These are phyloP conservation scores for Fragum whitleyi DNA, from an alignment of 2,888 invertebrate species.

Conservation along the genomic window DNA sequence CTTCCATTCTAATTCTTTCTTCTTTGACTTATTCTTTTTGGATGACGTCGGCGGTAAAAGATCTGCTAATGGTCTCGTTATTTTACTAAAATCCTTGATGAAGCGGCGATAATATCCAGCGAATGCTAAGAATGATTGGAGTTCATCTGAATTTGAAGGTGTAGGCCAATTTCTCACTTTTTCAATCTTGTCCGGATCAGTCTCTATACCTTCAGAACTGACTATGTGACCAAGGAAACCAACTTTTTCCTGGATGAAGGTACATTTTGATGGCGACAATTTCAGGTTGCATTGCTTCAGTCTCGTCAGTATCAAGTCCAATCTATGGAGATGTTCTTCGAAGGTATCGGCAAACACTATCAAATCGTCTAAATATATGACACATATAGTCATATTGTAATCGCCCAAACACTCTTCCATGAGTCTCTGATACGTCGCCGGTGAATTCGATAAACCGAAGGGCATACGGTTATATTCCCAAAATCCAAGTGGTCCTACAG, in stretches of 20 bases:
- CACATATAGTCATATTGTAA: slow-evolving; percentile 2
- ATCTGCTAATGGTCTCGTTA: no score
- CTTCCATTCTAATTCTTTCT: no score
- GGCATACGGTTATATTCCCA: slow-evolving; percentile 2
- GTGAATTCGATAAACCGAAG: background rate
- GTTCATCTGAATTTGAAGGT: no score
- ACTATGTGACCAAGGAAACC: background rate
- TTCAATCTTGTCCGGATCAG: no score
- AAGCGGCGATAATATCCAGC: no score
- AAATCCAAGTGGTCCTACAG: slow-evolving; percentile 7
- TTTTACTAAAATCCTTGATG: no score
- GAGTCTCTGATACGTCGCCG: slow-evolving; percentile 2
- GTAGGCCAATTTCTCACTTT: no score
- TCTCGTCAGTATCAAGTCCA: background rate
- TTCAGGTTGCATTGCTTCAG: background rate
- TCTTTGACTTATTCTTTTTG: no score
- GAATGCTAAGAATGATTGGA: no score
- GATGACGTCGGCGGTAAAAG: no score
- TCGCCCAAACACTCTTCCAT: slow-evolving; percentile 7
- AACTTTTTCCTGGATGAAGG: background rate
- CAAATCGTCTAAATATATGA: slow-evolving; percentile 15
- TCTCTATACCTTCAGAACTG: no score
- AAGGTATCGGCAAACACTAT: background rate
- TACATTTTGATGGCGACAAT: background rate
- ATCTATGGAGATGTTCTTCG: background rate